A percentile compares a stretch with the other conserved stretches of the same genome.
These are phyloP conservation scores for Cataglyphis albicans DNA, from an alignment of 2,888 invertebrate species.

Conservation along the genomic window DNA sequence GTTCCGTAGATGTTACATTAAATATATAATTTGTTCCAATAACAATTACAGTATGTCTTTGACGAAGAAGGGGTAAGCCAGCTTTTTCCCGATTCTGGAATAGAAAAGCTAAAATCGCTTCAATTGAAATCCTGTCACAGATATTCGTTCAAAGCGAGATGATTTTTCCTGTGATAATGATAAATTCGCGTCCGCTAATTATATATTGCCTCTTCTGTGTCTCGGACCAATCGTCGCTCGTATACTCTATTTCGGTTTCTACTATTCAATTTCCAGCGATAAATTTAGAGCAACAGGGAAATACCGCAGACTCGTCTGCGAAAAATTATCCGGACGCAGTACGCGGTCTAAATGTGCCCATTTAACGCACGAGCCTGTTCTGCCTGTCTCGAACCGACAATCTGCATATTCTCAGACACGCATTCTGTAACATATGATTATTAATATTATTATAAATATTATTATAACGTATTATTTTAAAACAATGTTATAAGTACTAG, in stretches of 20 bases:
- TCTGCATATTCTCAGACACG: not conserved
- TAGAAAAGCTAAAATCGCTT: not conserved
- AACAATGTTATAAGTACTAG: not conserved
- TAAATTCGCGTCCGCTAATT: slow-evolving; percentile 1
- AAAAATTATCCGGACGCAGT: slow-evolving; percentile 41
- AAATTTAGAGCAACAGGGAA: slow-evolving; percentile 64
- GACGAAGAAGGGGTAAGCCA: slow-evolving; percentile 61
- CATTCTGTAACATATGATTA: not conserved
- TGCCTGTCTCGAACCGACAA: not conserved
- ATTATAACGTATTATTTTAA: not conserved
- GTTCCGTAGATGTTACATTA: slow-evolving; percentile 46
- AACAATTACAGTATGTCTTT: slow-evolving; percentile 58
- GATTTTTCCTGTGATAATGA: not conserved
- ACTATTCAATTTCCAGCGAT: slow-evolving; percentile 62
- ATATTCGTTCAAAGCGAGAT: not conserved
- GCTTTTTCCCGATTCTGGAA: not conserved
- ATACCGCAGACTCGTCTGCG: slow-evolving; percentile 3
- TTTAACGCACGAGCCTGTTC: not conserved
- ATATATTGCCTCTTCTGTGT: not conserved
- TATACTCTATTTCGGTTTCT: slow-evolving; percentile 59
- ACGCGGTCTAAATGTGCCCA: not conserved
- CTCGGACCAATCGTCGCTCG: slow-evolving; percentile 1
- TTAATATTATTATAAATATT: too few relatives aligned
- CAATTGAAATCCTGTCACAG: not conserved
- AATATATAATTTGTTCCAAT: slow-evolving; percentile 28